Conservation (phyloP, 2,797 vertebrate genomes). For the Silurus aristotelis region DNA sequence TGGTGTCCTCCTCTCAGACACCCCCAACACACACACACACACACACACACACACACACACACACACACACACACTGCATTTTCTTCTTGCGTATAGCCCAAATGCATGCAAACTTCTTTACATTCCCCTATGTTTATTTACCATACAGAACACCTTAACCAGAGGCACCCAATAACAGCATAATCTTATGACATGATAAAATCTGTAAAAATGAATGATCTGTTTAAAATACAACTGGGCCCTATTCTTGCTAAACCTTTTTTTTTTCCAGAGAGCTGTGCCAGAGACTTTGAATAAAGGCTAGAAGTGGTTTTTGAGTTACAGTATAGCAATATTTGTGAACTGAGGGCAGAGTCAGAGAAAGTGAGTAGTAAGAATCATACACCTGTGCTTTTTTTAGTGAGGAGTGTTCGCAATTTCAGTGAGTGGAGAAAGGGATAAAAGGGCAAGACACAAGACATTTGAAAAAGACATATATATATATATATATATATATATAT, state of each 20-base stretch:
- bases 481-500: too few species aligned
- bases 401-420: too few species aligned
- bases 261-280: too few species aligned
- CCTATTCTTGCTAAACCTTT: neutral
- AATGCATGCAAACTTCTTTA: neutral
- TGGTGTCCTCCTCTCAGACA: conserved; percentile 17
- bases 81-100: neutral
- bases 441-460: too few species aligned
- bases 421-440: too few species aligned
- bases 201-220: neutral
- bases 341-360: too few species aligned
- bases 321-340: too few species aligned
- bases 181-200: neutral
- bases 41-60: neutral
- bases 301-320: neutral
- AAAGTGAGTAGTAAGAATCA: too few species aligned
- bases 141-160: neutral
- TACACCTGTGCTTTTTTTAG: too few species aligned
- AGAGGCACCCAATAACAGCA: neutral
- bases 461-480: too few species aligned
- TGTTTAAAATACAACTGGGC: neutral
- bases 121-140: neutral
- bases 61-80: neutral
- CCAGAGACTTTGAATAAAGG: neutral
- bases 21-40: neutral